Conservation (phyloP, 2,113 vertebrate genomes). For the Oncorhynchus keta region DNA sequence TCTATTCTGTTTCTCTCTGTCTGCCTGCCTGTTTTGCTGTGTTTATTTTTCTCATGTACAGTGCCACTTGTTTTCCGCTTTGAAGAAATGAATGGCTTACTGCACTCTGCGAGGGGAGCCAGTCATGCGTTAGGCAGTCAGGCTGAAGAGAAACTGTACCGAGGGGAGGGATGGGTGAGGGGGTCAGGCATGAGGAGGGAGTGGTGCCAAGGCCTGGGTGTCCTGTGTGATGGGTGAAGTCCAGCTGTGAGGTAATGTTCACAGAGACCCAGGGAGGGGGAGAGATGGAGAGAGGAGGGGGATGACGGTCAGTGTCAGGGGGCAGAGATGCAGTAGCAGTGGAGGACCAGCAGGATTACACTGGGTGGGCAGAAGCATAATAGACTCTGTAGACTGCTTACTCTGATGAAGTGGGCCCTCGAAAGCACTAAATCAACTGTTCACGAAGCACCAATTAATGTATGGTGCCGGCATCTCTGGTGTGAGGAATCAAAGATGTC, state of each 20-base stretch:
- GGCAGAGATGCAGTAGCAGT: neutral
- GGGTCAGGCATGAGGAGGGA: neutral
- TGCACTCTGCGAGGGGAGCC: slow-evolving; percentile 52
- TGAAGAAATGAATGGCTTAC: slow-evolving; percentile 63
- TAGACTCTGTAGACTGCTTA: slow-evolving; percentile 29
- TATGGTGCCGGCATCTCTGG: slow-evolving; percentile 55
- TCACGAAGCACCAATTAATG: slow-evolving; percentile 66
- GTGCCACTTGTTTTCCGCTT: slow-evolving; percentile 45
- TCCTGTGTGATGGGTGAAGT: neutral
- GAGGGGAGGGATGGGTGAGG: neutral
- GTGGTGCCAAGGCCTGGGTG: neutral
- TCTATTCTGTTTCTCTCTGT: neutral
- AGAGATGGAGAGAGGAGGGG: neutral
- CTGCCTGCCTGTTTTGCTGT: neutral
- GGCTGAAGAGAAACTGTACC: slow-evolving; percentile 45
- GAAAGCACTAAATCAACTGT: slow-evolving; percentile 57
- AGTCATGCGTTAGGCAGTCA: slow-evolving; percentile 45
- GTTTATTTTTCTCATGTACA: slow-evolving; percentile 25
- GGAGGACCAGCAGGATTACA: neutral
- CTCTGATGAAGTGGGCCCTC: slow-evolving; percentile 49
- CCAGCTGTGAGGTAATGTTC: neutral
- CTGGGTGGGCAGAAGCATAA: neutral
- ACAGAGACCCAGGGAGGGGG: neutral
- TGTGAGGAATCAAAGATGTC: slow-evolving; percentile 58
- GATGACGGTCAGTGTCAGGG: neutral